A percentile compares a stretch with the other conserved stretches of the same genome.
Conservation (phyloP, 2,888 invertebrate genomes). For the Sphecodes monilicornis region DNA sequence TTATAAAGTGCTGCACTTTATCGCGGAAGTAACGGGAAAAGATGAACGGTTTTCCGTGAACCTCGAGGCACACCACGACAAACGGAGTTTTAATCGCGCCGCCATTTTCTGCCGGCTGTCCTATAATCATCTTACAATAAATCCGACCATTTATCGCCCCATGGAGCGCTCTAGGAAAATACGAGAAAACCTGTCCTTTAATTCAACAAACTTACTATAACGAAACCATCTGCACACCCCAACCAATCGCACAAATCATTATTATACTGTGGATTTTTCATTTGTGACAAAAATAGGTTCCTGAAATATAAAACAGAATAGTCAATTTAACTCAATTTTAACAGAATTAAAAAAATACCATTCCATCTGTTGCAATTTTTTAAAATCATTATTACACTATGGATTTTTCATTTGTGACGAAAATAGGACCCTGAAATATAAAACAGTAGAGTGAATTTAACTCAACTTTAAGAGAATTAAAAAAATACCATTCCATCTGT, state of each 20-base stretch:
- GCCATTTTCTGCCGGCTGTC: slow-evolving; percentile 2
- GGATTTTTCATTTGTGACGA: no score
- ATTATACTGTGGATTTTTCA: background rate
- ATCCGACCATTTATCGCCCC: background rate
- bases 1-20: slow-evolving; percentile 39
- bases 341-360: no score
- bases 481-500: no score
- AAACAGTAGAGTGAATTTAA: no score
- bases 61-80: slow-evolving; percentile 5
- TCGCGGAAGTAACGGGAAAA: slow-evolving; percentile 48
- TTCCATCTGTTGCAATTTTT: no score
- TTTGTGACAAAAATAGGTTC: background rate
- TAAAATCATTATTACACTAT: no score
- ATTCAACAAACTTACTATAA: background rate
- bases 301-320: background rate
- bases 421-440: no score
- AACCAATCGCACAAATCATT: background rate
- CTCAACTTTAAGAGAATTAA: no score
- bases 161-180: background rate
- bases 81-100: slow-evolving; percentile 23
- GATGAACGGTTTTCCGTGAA: slow-evolving; percentile 49
- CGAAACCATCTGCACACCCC: background rate
- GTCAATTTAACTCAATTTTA: no score
- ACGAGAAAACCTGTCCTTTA: background rate
- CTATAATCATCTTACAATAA: background rate